Conservation (phyloP, 2,797 vertebrate species). For the Melanotaenia pygmaea region DNA sequence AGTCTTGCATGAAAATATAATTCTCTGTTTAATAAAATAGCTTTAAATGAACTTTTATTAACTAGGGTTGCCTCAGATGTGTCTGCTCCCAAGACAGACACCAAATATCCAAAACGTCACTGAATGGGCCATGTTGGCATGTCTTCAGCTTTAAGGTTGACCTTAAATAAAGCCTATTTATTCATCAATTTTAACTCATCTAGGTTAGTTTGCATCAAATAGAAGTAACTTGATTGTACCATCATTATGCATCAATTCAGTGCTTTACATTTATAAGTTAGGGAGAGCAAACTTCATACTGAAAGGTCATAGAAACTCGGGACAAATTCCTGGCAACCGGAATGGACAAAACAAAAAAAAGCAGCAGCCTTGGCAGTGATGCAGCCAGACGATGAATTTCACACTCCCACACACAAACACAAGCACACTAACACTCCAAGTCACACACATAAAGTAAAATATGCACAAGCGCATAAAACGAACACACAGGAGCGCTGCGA, state of each 20-base stretch:
- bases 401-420: conserved; percentile 39
- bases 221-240: neutral
- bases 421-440: conserved; percentile 18
- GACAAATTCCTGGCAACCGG: conserved; percentile 10
- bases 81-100: neutral
- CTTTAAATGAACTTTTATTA: neutral
- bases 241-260: neutral
- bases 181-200: neutral
- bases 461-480: conserved; percentile 7
- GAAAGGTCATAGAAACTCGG: conserved; percentile 26
- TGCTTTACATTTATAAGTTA: neutral
- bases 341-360: conserved; percentile 20
- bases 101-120: neutral
- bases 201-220: neutral
- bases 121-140: neutral
- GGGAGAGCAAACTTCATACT: conserved; percentile 2
- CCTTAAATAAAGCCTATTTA: neutral
- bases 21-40: neutral
- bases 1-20: neutral
- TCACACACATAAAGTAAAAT: conserved; percentile 29
- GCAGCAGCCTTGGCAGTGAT: conserved; percentile 37
- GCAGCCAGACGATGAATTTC: conserved; percentile 47
- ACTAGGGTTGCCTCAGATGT: neutral
- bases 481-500: conserved; percentile 27
- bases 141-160: neutral